A percentile compares a stretch with the other conserved stretches of the same genome.
phyloP scores from a whole-genome alignment of 1,140 invertebrate genomes.

The Charaxes varanes region DNA sequence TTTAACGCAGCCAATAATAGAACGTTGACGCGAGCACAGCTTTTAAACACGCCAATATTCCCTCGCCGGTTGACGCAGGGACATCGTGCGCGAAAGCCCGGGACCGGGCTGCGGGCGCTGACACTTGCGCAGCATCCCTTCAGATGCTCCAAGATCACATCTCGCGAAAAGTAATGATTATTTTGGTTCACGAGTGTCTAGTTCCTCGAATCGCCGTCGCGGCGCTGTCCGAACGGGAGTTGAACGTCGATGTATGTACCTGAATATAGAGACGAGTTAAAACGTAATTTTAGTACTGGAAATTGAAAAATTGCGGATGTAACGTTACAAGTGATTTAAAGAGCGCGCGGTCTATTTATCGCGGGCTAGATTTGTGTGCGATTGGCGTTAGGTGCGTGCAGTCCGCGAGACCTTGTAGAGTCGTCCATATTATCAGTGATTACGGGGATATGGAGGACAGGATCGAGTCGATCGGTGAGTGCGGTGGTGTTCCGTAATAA shows the following conservation, averaged over 20 bases:
- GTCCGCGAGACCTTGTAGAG: constrained; percentile 4
- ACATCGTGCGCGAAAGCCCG: constrained; percentile 69
- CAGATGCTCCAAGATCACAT: constrained; percentile 63
- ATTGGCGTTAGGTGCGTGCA: constrained; percentile 5
- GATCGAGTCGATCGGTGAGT: constrained; percentile 18
- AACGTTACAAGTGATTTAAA: constrained; percentile 27
- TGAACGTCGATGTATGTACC: constrained; percentile 48
- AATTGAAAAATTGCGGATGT: constrained; percentile 55
- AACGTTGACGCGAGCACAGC: constrained; percentile 35
- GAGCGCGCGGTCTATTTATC: constrained; percentile 2
- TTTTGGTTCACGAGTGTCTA: constrained; percentile 62
- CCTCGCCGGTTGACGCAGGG: constrained; percentile 47
- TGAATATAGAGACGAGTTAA: constrained; percentile 53
- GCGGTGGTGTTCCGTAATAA: constrained; percentile 25
- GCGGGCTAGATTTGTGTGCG: constrained; percentile 9
- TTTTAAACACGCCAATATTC: constrained; percentile 51
- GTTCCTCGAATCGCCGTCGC: constrained; percentile 58
- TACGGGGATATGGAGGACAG: constrained; percentile 26
- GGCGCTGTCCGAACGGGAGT: constrained; percentile 51
- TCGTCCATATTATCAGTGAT: constrained; percentile 35
- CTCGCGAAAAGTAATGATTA: constrained; percentile 73
- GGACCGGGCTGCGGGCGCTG: constrained; percentile 49
- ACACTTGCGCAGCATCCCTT: constrained; percentile 62
- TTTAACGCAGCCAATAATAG: constrained; percentile 34
- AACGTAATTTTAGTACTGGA: constrained; percentile 59